These are phyloP conservation scores for Pentalonia nigronervosa DNA, from an alignment of 1,140 invertebrate species.

Conservation along the genomic window DNA sequence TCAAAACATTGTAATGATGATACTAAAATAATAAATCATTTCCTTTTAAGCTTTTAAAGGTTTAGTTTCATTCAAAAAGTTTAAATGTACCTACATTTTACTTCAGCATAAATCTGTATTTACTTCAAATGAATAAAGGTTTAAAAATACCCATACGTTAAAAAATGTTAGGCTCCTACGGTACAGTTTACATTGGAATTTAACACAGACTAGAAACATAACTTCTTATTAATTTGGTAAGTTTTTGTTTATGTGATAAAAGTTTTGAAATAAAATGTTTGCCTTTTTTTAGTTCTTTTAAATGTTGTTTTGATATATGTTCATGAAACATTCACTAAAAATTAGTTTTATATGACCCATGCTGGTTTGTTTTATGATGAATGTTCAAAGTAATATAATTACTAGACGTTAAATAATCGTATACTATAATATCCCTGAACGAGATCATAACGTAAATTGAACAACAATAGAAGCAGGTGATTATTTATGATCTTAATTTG, in stretches of 20 bases:
- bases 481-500: neutral
- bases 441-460: neutral
- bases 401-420: neutral
- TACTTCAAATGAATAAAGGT: neutral
- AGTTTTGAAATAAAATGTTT: slow-evolving; percentile 27
- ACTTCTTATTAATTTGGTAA: slow-evolving; percentile 38
- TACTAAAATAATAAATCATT: slow-evolving; percentile 1
- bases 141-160: slow-evolving; percentile 10
- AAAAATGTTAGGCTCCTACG: neutral
- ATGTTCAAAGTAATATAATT: neutral
- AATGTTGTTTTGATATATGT: slow-evolving; percentile 23
- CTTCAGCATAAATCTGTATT: slow-evolving; percentile 18
- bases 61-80: slow-evolving; percentile 33
- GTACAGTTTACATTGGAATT: slow-evolving; percentile 36
- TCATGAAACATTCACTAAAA: neutral
- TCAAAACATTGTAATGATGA: neutral
- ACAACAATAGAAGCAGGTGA: neutral
- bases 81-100: slow-evolving; percentile 7
- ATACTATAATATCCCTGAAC: neutral
- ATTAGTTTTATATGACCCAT: neutral
- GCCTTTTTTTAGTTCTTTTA: neutral
- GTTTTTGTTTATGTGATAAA: slow-evolving; percentile 28
- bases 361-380: neutral
- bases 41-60: neutral
- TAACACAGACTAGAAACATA: neutral